Base-by-base conservation (phyloP, 2,888 invertebrate species). In the Vannuccia rotundouncinata region DNA sequence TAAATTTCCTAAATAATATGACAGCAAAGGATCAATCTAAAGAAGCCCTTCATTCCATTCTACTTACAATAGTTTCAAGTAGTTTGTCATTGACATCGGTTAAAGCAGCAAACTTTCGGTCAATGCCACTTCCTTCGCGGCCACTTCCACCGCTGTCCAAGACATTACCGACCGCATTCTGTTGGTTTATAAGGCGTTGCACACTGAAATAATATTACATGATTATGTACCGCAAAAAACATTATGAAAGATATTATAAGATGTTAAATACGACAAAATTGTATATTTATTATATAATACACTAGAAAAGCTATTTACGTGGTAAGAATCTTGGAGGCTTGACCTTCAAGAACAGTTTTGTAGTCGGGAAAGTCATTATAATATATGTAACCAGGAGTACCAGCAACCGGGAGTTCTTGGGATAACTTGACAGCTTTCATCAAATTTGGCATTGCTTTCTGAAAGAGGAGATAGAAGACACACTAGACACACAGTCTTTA, bases 361-460 rank as follows among this genome's bases (percentile, higher is more conserved):
- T 78, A 78, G 27, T 78, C 60, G 1, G 78, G 78, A 25, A 73
- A 60, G 1, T 78, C 78, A 66, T 78, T 59, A 27, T 60, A 78
- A n/a, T 60, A 60, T 1, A 17, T 59, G 22, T 59, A 59, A 1
- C 66, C 78, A 5, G 60, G 66, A 60, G 59, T 74, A 28, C 60
- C 60, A 28, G 27, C 66, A 1, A 78, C 60, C 22, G 78, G 78
- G 1, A 78, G 78, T 27, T 78, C 78, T 22, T 17, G 13, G 25
- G 66, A 66, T 5, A 66, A 22, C 25, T 66, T 66, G 13, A 66
- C 66, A n/a, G 66, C 66, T 22, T 66, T 66, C 66, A 66, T 66
- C 66, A 66, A 22, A 22, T 22, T 5, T 22, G 66, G 66, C 66
- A 66, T 66, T 66, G 66, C 25, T 27, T 66, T 66, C 66, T 66